Conservation (phyloP, 2,797 vertebrate genomes). For the Enteromius thamalakanensis region DNA sequence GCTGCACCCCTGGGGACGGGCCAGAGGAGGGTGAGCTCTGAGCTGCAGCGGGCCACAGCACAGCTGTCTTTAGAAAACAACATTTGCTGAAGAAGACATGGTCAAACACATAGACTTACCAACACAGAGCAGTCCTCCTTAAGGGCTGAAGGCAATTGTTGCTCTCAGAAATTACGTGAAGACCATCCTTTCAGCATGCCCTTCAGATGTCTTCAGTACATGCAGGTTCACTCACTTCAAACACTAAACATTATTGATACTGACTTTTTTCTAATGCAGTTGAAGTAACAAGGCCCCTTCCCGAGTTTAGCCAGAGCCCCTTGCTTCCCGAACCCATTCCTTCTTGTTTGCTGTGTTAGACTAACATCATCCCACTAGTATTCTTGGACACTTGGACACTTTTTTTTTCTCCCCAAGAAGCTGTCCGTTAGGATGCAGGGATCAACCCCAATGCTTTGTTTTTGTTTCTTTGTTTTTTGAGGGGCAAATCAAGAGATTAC, state of each 20-base stretch:
- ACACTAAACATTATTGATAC: constrained; percentile 54
- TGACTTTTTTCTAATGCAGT: constrained; percentile 30
- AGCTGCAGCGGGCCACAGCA: constrained; percentile 89
- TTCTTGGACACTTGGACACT: constrained; percentile 15
- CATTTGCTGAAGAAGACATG: constrained; percentile 78
- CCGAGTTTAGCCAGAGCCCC: constrained; percentile 18
- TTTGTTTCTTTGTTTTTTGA: neutral
- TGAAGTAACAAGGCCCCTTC: constrained; percentile 17
- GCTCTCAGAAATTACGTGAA: neutral
- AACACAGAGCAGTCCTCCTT: constrained; percentile 20
- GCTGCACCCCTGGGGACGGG: constrained; percentile 69
- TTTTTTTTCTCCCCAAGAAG: neutral
- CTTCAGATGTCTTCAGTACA: constrained; percentile 5
- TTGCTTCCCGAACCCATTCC: constrained; percentile 3
- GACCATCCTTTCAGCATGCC: neutral
- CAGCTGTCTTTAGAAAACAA: constrained; percentile 90
- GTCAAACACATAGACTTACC: constrained; percentile 1
- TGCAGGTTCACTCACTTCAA: constrained; percentile 35
- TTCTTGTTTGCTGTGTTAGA: neutral
- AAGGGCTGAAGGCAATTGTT: neutral
- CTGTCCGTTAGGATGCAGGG: constrained; percentile 15
- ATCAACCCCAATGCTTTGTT: neutral
- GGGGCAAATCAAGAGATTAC: constrained; percentile 33
- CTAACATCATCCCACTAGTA: neutral
- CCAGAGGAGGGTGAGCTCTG: constrained; percentile 83